Evolutionary conservation across 1,140 invertebrate genomes (phyloP).

Genomic region (Phenacoccus solenopsis): DNA sequence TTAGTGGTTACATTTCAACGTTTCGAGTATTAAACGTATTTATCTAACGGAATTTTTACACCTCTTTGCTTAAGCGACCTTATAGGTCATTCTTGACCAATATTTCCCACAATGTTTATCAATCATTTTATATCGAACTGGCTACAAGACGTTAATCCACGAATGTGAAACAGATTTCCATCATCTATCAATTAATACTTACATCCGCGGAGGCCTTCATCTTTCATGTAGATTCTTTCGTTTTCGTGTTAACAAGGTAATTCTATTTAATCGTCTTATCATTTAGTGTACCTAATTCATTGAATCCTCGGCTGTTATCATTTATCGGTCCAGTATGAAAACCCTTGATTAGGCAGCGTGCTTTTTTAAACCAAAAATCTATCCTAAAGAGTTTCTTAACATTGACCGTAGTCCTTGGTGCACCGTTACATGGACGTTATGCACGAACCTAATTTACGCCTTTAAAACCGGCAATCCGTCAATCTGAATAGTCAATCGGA

Average conservation of each 20-base stretch:
- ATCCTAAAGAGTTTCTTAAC: background rate
- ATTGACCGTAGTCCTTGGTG: background rate
- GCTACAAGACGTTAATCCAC: background rate
- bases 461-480: background rate
- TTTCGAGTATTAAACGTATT: too few relatives aligned
- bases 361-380: background rate
- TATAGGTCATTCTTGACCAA: background rate
- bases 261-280: background rate
- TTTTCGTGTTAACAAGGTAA: background rate
- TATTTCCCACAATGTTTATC: background rate
- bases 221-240: background rate
- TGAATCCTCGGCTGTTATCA: background rate
- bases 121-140: background rate
- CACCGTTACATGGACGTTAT: background rate
- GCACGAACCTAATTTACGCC: background rate
- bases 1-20: background rate
- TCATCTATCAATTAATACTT: background rate
- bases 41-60: background rate
- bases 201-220: background rate
- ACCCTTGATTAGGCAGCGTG: background rate
- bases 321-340: background rate
- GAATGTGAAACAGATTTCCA: background rate
- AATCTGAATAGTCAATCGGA: background rate
- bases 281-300: too few relatives aligned
- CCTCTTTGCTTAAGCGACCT: background rate